These are phyloP conservation scores for Luperina nickerlii DNA, from an alignment of 2,888 invertebrate species.

Conservation along the genomic window DNA sequence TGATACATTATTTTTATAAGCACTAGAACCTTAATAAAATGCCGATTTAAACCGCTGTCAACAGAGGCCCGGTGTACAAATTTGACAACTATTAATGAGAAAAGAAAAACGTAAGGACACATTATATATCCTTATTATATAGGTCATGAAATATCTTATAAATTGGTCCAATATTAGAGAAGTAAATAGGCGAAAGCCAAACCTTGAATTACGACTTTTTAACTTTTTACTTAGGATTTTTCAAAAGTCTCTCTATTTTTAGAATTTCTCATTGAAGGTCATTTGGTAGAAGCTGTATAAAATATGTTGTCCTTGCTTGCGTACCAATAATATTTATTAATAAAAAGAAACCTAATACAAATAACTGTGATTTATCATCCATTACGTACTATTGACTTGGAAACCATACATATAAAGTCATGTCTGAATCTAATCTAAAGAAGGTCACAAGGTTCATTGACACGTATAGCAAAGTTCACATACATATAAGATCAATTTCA, in stretches of 20 bases:
- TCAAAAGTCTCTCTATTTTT: neutral
- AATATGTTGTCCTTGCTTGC: neutral
- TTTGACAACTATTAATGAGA: too few species aligned
- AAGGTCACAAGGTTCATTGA: constrained; percentile 19
- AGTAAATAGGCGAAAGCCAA: too few species aligned
- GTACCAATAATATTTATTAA: neutral
- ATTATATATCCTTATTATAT: too few species aligned
- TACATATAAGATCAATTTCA: constrained; percentile 19
- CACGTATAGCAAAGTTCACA: neutral
- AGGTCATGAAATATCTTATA: too few species aligned
- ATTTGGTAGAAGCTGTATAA: neutral
- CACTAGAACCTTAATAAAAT: too few species aligned
- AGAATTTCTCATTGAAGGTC: neutral
- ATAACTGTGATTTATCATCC: neutral
- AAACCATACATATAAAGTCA: neutral
- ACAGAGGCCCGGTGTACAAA: too few species aligned
- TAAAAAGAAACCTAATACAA: neutral
- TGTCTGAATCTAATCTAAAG: neutral
- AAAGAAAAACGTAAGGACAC: too few species aligned
- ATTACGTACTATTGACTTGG: neutral
- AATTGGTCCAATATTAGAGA: too few species aligned
- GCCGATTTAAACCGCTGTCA: too few species aligned
- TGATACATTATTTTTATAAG: too few species aligned
- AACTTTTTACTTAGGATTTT: too few species aligned
- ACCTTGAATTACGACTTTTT: too few species aligned